A percentile compares a stretch with the other conserved stretches of the same genome.
phyloP scores from a whole-genome alignment of 1,140 invertebrate species.

The Whitmania pigra region DNA sequence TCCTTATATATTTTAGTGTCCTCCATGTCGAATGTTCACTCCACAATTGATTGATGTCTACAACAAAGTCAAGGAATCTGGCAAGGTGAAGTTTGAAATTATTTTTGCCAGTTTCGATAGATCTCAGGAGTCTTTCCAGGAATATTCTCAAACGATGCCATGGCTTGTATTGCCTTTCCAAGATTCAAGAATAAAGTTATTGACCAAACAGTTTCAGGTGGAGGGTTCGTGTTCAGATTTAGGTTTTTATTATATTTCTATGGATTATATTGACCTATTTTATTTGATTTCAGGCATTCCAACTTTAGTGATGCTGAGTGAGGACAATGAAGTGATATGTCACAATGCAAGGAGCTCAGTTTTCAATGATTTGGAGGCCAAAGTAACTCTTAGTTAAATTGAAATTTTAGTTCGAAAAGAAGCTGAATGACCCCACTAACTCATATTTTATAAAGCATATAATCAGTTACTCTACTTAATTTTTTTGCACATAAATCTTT shows the following conservation, averaged over 20 bases:
- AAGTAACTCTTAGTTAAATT: background rate
- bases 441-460: too few relatives aligned
- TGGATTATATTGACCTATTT: background rate
- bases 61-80: background rate
- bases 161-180: conserved; percentile 9
- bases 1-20: conserved; percentile 9
- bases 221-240: conserved; percentile 1
- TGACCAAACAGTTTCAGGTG: conserved; percentile 16
- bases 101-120: conserved; percentile 14
- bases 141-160: conserved; percentile 16
- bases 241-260: background rate
- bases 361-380: conserved; percentile 1
- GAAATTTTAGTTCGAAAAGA: too few relatives aligned
- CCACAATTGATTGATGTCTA: conserved; percentile 10
- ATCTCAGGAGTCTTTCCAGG: conserved; percentile 16
- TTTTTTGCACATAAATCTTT: too few relatives aligned
- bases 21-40: conserved; percentile 18
- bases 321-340: conserved; percentile 5
- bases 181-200: background rate
- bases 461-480: too few relatives aligned
- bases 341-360: background rate
- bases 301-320: background rate
- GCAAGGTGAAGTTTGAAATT: conserved; percentile 9
- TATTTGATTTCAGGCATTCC: background rate
- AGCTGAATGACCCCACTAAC: too few relatives aligned